Percentiles rank a stretch among this genome's conserved stretches.
These are phyloP conservation scores for Nebria ingens DNA, from an alignment of 1,140 invertebrate species.

Conservation along the genomic window DNA sequence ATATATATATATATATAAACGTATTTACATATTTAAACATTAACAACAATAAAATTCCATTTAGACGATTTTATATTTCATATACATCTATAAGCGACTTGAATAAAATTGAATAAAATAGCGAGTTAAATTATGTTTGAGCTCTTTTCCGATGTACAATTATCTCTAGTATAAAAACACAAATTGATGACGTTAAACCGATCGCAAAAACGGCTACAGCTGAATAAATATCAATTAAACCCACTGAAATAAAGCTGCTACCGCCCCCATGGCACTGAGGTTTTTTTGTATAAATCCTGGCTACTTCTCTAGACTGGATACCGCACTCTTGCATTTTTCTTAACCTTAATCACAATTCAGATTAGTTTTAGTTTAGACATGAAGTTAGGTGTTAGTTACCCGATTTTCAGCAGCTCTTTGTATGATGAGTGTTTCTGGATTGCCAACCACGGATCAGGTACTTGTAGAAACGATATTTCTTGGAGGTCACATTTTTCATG, in stretches of 20 bases:
- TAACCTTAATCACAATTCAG: slow-evolving; percentile 32
- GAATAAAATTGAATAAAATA: too few species aligned
- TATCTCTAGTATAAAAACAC: slow-evolving; percentile 21
- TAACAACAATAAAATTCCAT: too few species aligned
- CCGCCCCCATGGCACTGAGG: slow-evolving; percentile 39
- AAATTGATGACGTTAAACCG: slow-evolving; percentile 19
- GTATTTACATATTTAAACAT: too few species aligned
- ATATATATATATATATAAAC: too few species aligned
- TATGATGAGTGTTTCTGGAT: slow-evolving; percentile 48
- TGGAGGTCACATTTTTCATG: slow-evolving; percentile 54
- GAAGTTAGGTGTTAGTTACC: slow-evolving; percentile 37
- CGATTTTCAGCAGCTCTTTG: slow-evolving; percentile 48
- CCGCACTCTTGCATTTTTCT: slow-evolving; percentile 48
- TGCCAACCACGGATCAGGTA: slow-evolving; percentile 45
- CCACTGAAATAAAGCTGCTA: slow-evolving; percentile 30
- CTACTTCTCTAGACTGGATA: slow-evolving; percentile 43
- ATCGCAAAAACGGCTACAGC: slow-evolving; percentile 21
- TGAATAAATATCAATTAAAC: slow-evolving; percentile 29
- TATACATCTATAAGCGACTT: too few species aligned
- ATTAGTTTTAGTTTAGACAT: background rate
- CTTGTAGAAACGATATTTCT: slow-evolving; percentile 49
- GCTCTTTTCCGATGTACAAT: slow-evolving; percentile 11
- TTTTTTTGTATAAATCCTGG: slow-evolving; percentile 45
- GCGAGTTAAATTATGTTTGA: too few species aligned
- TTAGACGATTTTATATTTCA: too few species aligned